Conservation (phyloP, 1,140 invertebrate species). For the Ridgeia piscesae region DNA sequence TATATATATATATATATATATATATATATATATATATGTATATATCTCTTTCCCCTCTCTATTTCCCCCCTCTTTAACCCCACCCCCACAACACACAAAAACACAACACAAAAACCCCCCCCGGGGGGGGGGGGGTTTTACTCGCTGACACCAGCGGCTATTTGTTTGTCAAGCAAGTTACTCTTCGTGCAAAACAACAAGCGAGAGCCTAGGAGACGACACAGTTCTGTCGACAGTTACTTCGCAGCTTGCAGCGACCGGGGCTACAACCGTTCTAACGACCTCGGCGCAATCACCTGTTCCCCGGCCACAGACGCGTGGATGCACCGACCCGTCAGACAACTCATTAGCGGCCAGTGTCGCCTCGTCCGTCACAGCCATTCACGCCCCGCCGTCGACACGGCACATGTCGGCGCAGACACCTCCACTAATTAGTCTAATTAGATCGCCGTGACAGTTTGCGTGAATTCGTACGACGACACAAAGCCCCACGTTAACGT, state of each 20-base stretch:
- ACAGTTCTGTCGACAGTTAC: not conserved
- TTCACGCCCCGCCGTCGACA: not conserved
- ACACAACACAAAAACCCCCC: too few relatives aligned
- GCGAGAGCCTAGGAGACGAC: too few relatives aligned
- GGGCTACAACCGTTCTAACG: not conserved
- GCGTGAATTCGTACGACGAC: not conserved
- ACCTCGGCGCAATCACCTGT: not conserved
- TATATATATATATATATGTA: too few relatives aligned
- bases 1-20: too few relatives aligned
- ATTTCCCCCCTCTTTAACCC: too few relatives aligned
- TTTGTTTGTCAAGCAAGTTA: not conserved
- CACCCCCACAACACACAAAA: too few relatives aligned
- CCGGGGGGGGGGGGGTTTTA: too few relatives aligned
- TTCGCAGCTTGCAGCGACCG: not conserved
- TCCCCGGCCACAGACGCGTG: too few relatives aligned
- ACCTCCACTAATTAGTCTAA: not conserved
- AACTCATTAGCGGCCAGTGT: not conserved
- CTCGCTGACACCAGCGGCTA: too few relatives aligned
- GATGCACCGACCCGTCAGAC: not conserved
- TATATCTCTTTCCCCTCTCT: too few relatives aligned
- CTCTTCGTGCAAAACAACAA: not conserved
- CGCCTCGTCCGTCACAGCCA: not conserved
- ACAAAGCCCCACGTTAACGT: not conserved
- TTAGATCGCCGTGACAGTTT: not conserved
- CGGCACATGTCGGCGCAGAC: not conserved